Conservation (phyloP, 2,113 vertebrate genomes). For the Zosterops borbonicus region DNA sequence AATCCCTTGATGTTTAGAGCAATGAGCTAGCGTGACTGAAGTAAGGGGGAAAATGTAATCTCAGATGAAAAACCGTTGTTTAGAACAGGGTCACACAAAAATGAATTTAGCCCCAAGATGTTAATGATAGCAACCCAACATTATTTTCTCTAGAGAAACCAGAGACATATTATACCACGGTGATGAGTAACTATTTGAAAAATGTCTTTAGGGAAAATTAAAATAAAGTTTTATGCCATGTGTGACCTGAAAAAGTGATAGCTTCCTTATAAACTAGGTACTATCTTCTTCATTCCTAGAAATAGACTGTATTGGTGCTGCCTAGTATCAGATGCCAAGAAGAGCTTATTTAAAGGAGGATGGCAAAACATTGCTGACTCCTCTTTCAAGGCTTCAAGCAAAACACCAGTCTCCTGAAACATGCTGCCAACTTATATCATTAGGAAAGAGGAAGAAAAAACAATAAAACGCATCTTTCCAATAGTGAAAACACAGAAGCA, state of each 20-base stretch:
- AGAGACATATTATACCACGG: neutral
- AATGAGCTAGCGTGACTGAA: neutral
- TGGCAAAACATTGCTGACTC: neutral
- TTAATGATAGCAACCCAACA: neutral
- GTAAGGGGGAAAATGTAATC: neutral
- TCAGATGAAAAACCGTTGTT: neutral
- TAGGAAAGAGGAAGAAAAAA: neutral
- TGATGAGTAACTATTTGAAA: constrained; percentile 30
- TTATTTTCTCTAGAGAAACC: neutral
- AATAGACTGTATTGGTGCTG: neutral
- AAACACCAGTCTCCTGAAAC: neutral
- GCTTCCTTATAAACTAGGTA: neutral
- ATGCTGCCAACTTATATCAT: neutral
- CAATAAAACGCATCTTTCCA: neutral
- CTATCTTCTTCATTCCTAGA: neutral
- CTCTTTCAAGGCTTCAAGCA: neutral
- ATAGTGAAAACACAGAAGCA: neutral
- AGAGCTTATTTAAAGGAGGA: neutral
- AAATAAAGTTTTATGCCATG: neutral
- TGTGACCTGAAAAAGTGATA: constrained; percentile 19
- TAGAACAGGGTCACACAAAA: neutral
- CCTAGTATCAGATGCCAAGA: neutral
- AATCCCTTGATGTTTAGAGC: neutral
- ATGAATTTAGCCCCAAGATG: neutral
- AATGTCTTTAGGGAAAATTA: neutral